A percentile compares a stretch with the other conserved stretches of the same genome.
Evolutionary conservation across 2,113 vertebrate genomes (phyloP).

Genomic region (Apodemus sylvaticus): DNA sequence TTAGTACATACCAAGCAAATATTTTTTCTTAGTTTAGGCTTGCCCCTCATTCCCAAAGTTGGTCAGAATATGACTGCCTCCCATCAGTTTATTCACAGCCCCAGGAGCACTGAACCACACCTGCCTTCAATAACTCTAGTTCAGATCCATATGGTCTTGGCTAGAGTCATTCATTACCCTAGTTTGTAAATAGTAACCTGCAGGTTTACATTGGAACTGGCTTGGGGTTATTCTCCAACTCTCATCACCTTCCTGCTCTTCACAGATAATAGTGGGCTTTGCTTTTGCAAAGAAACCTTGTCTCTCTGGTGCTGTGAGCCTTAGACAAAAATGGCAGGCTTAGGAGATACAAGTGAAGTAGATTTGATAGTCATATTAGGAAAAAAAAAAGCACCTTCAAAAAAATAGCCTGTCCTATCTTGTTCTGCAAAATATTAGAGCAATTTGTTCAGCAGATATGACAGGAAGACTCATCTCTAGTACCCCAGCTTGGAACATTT

Average conservation of each 20-base stretch:
- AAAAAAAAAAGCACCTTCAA: slow-evolving; percentile 59
- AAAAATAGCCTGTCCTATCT: slow-evolving; percentile 86
- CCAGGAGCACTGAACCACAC: slow-evolving; percentile 35
- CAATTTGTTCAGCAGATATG: slow-evolving; percentile 77
- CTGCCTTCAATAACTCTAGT: not conserved
- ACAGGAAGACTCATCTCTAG: slow-evolving; percentile 81
- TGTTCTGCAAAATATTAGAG: slow-evolving; percentile 85
- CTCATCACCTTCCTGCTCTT: not conserved
- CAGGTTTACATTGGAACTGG: slow-evolving; percentile 88
- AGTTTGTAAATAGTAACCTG: slow-evolving; percentile 94
- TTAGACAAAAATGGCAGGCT: slow-evolving; percentile 87
- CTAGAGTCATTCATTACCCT: slow-evolving; percentile 87
- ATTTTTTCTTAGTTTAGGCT: slow-evolving; percentile 73
- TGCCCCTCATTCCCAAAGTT: not conserved
- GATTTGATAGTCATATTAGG: slow-evolving; percentile 88
- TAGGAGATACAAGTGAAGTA: slow-evolving; percentile 87
- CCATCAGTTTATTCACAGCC: slow-evolving; percentile 38
- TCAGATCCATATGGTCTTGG: slow-evolving; percentile 45
- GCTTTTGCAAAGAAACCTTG: slow-evolving; percentile 41
- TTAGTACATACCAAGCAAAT: slow-evolving; percentile 76
- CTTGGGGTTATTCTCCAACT: slow-evolving; percentile 57
- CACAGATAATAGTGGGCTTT: slow-evolving; percentile 30
- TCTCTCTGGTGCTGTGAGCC: slow-evolving; percentile 58
- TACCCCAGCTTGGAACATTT: slow-evolving; percentile 79
- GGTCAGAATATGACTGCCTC: slow-evolving; percentile 23